phyloP scores from a whole-genome alignment of 2,113 vertebrate species.

The Alces alces region DNA sequence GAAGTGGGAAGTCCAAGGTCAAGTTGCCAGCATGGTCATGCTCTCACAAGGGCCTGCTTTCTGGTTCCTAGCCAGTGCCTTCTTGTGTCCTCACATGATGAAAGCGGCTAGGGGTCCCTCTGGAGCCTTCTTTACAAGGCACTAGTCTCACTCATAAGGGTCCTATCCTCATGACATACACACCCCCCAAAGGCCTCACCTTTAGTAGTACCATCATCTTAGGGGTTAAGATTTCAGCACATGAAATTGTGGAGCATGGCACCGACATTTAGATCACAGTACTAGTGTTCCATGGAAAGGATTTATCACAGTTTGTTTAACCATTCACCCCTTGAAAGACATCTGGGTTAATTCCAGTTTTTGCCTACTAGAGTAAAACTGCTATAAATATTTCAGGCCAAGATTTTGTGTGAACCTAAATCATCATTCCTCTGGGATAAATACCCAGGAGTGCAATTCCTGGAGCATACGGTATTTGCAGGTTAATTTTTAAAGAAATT shows the following conservation, averaged over 20 bases:
- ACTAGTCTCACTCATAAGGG: neutral
- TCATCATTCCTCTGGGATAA: neutral
- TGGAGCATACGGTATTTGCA: neutral
- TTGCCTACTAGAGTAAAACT: neutral
- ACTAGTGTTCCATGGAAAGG: neutral
- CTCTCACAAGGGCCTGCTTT: neutral
- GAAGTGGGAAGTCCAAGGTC: neutral
- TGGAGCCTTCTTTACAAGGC: neutral
- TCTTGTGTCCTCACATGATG: neutral
- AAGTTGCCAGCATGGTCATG: neutral
- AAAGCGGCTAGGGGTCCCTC: neutral
- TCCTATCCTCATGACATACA: neutral
- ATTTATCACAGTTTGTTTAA: neutral
- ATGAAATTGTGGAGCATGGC: neutral
- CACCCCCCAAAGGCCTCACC: neutral
- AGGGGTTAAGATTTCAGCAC: neutral
- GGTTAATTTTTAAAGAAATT: constrained; percentile 6
- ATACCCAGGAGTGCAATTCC: neutral
- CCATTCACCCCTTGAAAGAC: neutral
- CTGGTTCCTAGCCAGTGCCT: neutral
- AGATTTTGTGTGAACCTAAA: neutral
- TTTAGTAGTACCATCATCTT: neutral
- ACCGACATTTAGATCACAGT: neutral
- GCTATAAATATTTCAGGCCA: neutral
- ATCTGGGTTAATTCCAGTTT: neutral